Base-by-base conservation (phyloP, 1,140 invertebrate species). In the Drosophila sulfurigaster region DNA sequence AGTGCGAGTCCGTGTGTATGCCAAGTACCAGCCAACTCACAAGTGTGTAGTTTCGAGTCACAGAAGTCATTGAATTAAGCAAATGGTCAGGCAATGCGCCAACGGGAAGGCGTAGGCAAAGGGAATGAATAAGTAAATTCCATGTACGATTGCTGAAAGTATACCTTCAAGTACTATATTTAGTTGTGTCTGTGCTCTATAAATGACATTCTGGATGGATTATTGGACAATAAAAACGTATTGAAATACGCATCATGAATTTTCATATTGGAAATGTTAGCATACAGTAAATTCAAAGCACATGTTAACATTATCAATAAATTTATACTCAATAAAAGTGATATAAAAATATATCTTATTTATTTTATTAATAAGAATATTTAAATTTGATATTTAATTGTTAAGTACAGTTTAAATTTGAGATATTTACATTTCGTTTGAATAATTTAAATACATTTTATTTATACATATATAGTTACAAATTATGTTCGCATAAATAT, bases 11-110 rank as follows among this genome's bases (percentile, higher is more conserved):
- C 41, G 43, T 11, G 65, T 49, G 49, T 32, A 32, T 45, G 57
- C 7, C 49, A 65, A 43, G 52, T 51, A 30, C 35, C 38, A 54
- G 32, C 35, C 28, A 54, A 79, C 67, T 75, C 79, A 79, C 82
- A 73, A 79, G 71, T 76, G 82, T 82, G 79, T 76, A 73, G 75
- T 79, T 86, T 49, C 60, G 43, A 73, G 73, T 66, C 82, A 73
- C 75, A 60, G 56, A 87, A 82, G 70, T 82, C 79, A 87, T 86
- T 87, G 75, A 86, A 86, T 86, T 87, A 86, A 69, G 64, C 65
- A 75, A 82, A 82, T 79, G 82, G 78, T 52, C 70, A 58, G 75
- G 63, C 78, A 72, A 86, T 87, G 82, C 82, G 71, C 67, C 70
- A 75, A 81, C 20, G 38, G 35, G 46, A 46, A 8, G 16, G 20